Evolutionary conservation across 64 coral and sea anemone genomes (phyloP), one percentile per base, ranked within the genome.

Genomic region (Astreopora myriophthalma): DNA sequence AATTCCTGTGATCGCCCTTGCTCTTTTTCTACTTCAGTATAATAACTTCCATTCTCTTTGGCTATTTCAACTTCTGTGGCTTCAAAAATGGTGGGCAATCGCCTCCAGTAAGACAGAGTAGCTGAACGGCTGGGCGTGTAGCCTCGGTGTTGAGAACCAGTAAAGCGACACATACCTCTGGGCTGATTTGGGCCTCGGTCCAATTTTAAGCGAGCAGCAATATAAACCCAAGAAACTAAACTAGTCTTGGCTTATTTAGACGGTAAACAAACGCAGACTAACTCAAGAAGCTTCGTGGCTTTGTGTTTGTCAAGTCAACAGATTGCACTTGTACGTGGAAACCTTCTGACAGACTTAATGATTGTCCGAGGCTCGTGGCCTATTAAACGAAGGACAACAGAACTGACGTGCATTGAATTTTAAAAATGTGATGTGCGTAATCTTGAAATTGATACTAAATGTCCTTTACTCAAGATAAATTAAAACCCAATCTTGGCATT

Each of bases 1-100:
- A 30, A 17, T 9, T 17, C 25, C 27, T 28, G 16, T n/a, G n/a
- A n/a, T 39, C 35, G 34, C 20, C 22, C 38, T 13, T 11, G 30
- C 12, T 2, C 10, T 76, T 76, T 29, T 14, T 26, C 7, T 9
- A 10, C 28, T 34, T 80, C 29, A 19, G 20, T 35, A 20, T 29
- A 26, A 51, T 55, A n/a, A n/a, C n/a, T n/a, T n/a, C n/a, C 75
- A 8, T 0, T 36, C 76, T 80, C 48, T 33, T 3, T 31, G 11
- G 74, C 38, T 37, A 76, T 76, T 48, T 76, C 74, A 76, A 28
- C 40, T 22, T 76, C 38, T 9, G 76, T 60, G 30, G 31, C 76
- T n/a, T 80, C 76, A 34, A 29, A 34, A 80, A 80, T 58, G 14
- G 48, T 80, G 12, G 49, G 48, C 48, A 80, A 60, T 58, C 48